Base-by-base conservation (phyloP, 2,797 vertebrate species). In the Gobionotothen gibberifrons region DNA sequence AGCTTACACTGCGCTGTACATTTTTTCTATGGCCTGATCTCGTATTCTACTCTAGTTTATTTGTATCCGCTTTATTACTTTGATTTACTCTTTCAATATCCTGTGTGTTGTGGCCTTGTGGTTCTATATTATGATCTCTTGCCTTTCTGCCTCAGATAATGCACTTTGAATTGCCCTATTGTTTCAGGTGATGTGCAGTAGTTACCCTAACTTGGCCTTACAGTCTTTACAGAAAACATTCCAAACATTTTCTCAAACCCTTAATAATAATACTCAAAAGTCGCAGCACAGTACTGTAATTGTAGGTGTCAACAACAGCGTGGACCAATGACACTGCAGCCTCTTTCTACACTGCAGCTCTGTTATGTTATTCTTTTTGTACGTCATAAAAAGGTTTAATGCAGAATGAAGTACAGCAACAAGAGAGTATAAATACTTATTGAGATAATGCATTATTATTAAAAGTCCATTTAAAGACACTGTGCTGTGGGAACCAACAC, bases 151-250 rank as follows among this genome's bases (percentile, higher is more conserved):
- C 15, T n/a, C 7, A 3, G 4, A 7, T 13, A 8, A 42, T 15
- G 26, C 43, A 13, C 21, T 15, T 42, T 8, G 12, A 26, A 13
- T 5, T 26, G 21, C 6, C 32, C 19, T 13, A 22, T 8, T 44
- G 47, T 21, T 19, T 26, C 39, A 19, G 32, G 32, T 36, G 32
- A 10, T 3, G 9, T 29, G 3, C 22, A 22, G 3, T 13, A 19
- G 40, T 36, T 39, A 59, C 40, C 47, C 26, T 21, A 54, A 11
- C 3, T 48, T 21, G 53, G 29, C 12, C 36, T 21, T 46, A 11
- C 16, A 32, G 48, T 66, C 56, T 58, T 55, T 44, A 72, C 78
- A 62, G 83, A 67, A 72, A 81, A 85, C 81, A 89, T 89, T 88
- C 83, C 86, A 74, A 26, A 73, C 72, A 70, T 86, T 72, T 74